Conservation (phyloP, 2,113 vertebrate species). For the Choloepus hoffmanni region DNA sequence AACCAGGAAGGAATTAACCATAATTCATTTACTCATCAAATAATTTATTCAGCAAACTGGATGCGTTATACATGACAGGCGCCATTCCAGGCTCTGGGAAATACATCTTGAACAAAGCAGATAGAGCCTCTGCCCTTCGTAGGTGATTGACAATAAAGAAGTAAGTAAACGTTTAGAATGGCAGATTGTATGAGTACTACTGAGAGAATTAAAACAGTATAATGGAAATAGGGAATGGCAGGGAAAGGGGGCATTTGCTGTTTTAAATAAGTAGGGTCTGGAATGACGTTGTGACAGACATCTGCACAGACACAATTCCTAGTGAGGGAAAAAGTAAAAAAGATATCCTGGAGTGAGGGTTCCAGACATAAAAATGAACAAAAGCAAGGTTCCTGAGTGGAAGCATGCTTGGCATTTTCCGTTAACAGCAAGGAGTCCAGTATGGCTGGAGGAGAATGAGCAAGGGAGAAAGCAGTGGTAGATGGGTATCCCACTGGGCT, state of each 20-base stretch:
- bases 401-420: background rate
- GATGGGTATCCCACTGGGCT: fast-evolving
- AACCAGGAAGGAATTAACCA: background rate
- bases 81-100: background rate
- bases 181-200: background rate
- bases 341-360: background rate
- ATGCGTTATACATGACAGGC: background rate
- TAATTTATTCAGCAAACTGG: constrained; percentile 14
- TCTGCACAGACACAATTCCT: background rate
- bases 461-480: background rate
- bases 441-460: background rate
- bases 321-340: background rate
- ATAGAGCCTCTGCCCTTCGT: background rate
- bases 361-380: background rate
- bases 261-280: background rate
- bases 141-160: background rate
- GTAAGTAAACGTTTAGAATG: background rate
- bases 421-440: background rate
- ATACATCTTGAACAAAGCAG: background rate
- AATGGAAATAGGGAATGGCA: background rate
- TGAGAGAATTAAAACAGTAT: background rate
- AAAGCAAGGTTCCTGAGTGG: background rate
- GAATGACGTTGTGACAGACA: background rate
- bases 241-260: background rate
- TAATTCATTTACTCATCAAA: constrained; percentile 26